phyloP scores from a whole-genome alignment of 2,797 vertebrate species.

The Picus viridis region DNA sequence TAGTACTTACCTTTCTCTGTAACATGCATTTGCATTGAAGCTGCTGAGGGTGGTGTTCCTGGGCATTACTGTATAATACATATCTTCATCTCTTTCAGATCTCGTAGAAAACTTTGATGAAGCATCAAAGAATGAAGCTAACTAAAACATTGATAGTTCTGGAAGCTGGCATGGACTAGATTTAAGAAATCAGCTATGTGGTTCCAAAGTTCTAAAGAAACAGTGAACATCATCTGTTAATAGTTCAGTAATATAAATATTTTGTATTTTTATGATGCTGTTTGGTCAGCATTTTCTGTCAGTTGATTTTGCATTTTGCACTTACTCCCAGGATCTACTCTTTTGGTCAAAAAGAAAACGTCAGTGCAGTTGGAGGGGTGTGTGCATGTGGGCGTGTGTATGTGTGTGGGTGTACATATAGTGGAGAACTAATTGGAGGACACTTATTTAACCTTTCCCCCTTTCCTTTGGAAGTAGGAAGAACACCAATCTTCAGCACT shows the following conservation, averaged over 20 bases:
- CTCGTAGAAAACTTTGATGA: slow-evolving; percentile 98
- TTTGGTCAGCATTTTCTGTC: slow-evolving; percentile 85
- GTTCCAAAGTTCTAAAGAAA: slow-evolving; percentile 86
- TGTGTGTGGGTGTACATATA: slow-evolving; percentile 76
- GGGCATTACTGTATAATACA: slow-evolving; percentile 31
- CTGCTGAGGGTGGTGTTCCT: background rate
- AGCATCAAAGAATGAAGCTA: slow-evolving; percentile 95
- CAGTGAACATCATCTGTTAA: slow-evolving; percentile 83
- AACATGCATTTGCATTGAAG: background rate
- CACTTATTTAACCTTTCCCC: slow-evolving; percentile 80
- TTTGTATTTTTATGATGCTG: slow-evolving; percentile 90
- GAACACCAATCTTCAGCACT: slow-evolving; percentile 77
- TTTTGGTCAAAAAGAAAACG: slow-evolving; percentile 81
- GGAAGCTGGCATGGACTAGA: slow-evolving; percentile 86
- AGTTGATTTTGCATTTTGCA: slow-evolving; percentile 89
- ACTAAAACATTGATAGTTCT: slow-evolving; percentile 82
- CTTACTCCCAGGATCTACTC: slow-evolving; percentile 82
- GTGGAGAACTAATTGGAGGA: slow-evolving; percentile 83
- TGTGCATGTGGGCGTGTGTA: slow-evolving; percentile 67
- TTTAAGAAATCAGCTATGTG: slow-evolving; percentile 84
- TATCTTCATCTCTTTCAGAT: slow-evolving; percentile 82
- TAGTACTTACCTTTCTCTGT: background rate
- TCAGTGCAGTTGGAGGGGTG: slow-evolving; percentile 77
- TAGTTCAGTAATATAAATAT: slow-evolving; percentile 89
- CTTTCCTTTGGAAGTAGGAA: slow-evolving; percentile 76